These are phyloP conservation scores for Popillia japonica DNA, from an alignment of 1,140 invertebrate genomes.

Conservation along the genomic window DNA sequence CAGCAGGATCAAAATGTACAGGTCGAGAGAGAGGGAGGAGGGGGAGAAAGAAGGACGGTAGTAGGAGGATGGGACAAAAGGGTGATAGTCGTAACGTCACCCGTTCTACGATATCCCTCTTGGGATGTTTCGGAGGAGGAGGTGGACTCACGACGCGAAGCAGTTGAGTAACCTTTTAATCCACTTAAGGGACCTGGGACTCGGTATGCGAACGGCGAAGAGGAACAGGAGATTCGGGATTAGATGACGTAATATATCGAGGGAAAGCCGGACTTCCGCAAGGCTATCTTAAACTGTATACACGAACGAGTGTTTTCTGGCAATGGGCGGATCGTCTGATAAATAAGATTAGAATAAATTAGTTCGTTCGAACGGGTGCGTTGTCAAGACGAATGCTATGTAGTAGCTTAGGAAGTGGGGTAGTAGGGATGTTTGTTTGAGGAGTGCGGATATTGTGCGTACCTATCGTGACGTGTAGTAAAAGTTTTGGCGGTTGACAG, in stretches of 20 bases:
- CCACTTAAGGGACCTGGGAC: constrained; percentile 4
- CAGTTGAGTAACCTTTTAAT: constrained; percentile 35
- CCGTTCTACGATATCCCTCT: background rate
- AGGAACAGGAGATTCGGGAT: background rate
- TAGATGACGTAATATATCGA: constrained; percentile 2
- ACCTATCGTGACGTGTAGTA: too few species aligned
- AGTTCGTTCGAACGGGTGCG: background rate
- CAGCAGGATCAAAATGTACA: too few species aligned
- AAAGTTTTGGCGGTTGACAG: too few species aligned
- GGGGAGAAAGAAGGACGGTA: too few species aligned
- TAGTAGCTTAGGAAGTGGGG: too few species aligned
- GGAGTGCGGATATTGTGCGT: too few species aligned
- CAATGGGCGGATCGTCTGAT: background rate
- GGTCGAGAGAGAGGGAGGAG: background rate
- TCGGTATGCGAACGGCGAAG: background rate
- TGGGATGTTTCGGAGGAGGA: background rate
- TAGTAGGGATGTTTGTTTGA: too few species aligned
- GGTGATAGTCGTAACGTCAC: background rate
- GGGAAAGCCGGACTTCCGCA: too few species aligned
- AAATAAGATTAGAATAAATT: constrained; percentile 25
- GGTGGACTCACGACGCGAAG: background rate
- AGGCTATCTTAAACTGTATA: background rate
- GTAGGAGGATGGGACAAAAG: too few species aligned
- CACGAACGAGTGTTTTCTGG: background rate
- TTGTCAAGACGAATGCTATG: too few species aligned